Base-by-base conservation (phyloP, 1,140 invertebrate genomes). In the Orchestia grillus region DNA sequence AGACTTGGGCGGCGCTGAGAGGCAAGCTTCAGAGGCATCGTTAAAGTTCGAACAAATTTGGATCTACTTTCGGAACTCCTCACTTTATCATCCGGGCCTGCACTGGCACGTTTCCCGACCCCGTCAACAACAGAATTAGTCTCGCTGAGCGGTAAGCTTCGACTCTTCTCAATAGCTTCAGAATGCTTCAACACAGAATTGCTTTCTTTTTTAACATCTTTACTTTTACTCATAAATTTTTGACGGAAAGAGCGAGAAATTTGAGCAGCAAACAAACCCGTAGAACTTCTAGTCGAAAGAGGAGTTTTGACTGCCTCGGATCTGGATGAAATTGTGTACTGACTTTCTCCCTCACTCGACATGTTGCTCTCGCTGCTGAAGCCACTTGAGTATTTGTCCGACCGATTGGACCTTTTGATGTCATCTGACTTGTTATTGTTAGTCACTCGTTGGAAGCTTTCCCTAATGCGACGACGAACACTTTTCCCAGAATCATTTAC, bases 1-100 rank as follows among this genome's bases (percentile, higher is more conserved):
- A 97, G 96, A 43, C 96, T 96, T 0, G 96, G 96, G 8, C 96
- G 96, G 19, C 96, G 96, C 90, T 97, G 96, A 0, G 96, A 96
- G n/a, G 96, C 96, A 47, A 96, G 96, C 94, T 96, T 97, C 40
- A 97, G 96, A 41, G 96, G 96, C 95, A 97, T 96, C 42, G 96
- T 97, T 28, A 97, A 95, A 57, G 96, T 97, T 44, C 96, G 95
- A 28, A 97, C 96, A 62, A 97, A 96, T 45, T 96, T 95, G n/a
- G 96, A 97, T n/a, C 41, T 94, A 15, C 43, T 94, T 45, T 94
- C 92, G 36, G 44, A 45, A 44, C 19, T 45, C 40, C 40, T 94
- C 23, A 94, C 44, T 40, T 94, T 94, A 94, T 94, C 92, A 3
- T 94, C 92, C 0, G 43, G 92, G 36, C 41, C 44, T 15, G 92